Percentiles rank a stretch among this genome's conserved stretches.
Evolutionary conservation across 2,113 vertebrate genomes (phyloP).

Genomic region (Lipotes vexillifer): DNA sequence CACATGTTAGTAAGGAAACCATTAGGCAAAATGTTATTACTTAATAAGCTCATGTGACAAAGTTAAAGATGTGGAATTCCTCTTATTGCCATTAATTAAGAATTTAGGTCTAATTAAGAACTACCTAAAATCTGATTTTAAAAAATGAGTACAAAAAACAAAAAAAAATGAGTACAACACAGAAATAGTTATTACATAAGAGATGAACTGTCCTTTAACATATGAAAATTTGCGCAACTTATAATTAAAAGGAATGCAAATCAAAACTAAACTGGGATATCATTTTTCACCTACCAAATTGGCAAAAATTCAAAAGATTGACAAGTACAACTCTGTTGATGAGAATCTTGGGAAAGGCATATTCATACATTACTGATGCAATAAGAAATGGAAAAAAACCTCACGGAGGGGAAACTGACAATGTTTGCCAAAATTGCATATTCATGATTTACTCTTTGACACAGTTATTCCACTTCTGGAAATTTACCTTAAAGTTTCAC

Average conservation of each 20-base stretch:
- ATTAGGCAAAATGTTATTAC: background rate
- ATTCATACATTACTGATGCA: background rate
- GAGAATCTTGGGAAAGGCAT: background rate
- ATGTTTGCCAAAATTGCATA: background rate
- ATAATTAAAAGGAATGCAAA: background rate
- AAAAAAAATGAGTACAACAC: background rate
- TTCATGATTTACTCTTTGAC: background rate
- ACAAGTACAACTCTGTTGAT: background rate
- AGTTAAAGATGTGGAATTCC: background rate
- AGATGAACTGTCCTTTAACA: background rate
- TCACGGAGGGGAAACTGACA: background rate
- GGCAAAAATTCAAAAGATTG: background rate
- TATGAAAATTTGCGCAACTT: background rate
- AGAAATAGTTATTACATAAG: background rate
- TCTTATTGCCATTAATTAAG: constrained; percentile 3
- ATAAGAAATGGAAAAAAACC: background rate
- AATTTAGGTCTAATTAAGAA: background rate
- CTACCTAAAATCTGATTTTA: background rate
- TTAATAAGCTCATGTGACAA: background rate
- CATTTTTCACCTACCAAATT: background rate
- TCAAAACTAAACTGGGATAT: background rate
- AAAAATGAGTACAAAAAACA: background rate
- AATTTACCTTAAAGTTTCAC: background rate
- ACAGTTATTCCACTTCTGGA: background rate
- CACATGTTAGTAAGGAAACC: background rate